Evolutionary conservation across 2,888 invertebrate genomes (phyloP).

Genomic region (Xanthostigma xanthostigma): DNA sequence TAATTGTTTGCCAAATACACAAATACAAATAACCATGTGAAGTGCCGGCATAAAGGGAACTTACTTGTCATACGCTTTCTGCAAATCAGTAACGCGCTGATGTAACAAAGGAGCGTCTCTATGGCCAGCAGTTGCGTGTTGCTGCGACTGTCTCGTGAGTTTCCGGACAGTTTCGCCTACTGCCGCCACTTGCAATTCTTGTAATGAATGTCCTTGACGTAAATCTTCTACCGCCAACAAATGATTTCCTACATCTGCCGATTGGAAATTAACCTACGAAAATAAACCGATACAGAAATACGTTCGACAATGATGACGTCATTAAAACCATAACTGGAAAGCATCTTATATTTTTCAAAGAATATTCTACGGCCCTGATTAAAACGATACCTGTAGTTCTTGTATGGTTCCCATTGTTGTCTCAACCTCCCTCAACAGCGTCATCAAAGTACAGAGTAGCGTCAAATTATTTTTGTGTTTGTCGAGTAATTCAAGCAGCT

Average conservation of each 20-base stretch:
- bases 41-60: too few relatives aligned
- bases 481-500: conserved; percentile 70
- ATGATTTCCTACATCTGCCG: conserved; percentile 86
- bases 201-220: conserved; percentile 82
- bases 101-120: conserved; percentile 46
- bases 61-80: conserved; percentile 60
- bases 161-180: conserved; percentile 73
- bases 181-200: conserved; percentile 81
- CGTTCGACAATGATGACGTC: too few relatives aligned
- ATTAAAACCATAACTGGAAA: too few relatives aligned
- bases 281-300: background rate
- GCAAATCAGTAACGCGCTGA: conserved; percentile 58
- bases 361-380: conserved; percentile 3
- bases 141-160: conserved; percentile 38
- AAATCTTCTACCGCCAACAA: conserved; percentile 88
- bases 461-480: conserved; percentile 63
- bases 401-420: conserved; percentile 70
- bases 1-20: too few relatives aligned
- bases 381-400: conserved; percentile 58
- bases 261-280: conserved; percentile 48
- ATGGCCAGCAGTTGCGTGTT: conserved; percentile 33
- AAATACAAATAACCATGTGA: too few relatives aligned
- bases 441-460: conserved; percentile 73
- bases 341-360: too few relatives aligned
- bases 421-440: conserved; percentile 80